Evolutionary conservation across 1,140 invertebrate genomes (phyloP).

Genomic region (Calephelis nemesis): DNA sequence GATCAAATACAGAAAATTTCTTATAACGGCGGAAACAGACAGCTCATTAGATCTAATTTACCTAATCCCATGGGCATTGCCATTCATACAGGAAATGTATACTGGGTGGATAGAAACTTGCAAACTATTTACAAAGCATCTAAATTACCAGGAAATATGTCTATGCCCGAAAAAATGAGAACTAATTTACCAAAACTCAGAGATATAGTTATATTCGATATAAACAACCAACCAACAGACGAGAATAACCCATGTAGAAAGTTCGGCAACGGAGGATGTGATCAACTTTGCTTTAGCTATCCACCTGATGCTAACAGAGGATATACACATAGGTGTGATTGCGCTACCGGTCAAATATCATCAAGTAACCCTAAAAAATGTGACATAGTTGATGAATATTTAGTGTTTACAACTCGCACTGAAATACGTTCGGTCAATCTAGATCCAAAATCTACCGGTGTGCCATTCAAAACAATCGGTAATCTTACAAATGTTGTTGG

Average conservation of each 20-base stretch:
- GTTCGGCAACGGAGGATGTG: conserved; percentile 90
- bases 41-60: conserved; percentile 91
- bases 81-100: conserved; percentile 90
- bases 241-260: conserved; percentile 88
- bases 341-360: conserved; percentile 90
- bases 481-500: conserved; percentile 98
- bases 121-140: conserved; percentile 92
- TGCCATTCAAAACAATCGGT: conserved; percentile 91
- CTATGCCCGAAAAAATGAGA: conserved; percentile 84
- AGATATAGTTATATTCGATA: conserved; percentile 94
- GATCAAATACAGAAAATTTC: conserved; percentile 95
- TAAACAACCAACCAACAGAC: conserved; percentile 90
- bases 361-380: conserved; percentile 84
- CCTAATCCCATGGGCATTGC: conserved; percentile 97
- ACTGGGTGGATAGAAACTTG: conserved; percentile 97
- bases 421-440: conserved; percentile 93
- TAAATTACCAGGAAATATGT: conserved; percentile 86
- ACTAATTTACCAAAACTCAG: conserved; percentile 91
- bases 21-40: conserved; percentile 88
- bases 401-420: conserved; percentile 94
- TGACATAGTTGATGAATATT: conserved; percentile 89
- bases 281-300: conserved; percentile 97
- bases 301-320: conserved; percentile 81
- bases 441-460: conserved; percentile 87
- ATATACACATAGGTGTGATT: conserved; percentile 90